phyloP scores from a whole-genome alignment of 2,888 invertebrate species.

The Cordilura impudica region DNA sequence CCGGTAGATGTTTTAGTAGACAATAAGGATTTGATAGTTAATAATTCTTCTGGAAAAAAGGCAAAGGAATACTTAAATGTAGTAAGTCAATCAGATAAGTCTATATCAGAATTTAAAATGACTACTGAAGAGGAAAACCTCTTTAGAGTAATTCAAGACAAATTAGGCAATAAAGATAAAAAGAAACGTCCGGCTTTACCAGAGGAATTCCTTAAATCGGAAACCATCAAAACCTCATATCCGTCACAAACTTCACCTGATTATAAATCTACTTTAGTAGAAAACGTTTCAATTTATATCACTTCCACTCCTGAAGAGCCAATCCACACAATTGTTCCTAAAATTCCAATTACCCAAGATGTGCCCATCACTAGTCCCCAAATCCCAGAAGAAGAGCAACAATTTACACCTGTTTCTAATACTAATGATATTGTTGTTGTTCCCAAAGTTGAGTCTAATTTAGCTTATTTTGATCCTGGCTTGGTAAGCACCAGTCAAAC shows the following conservation, averaged over 20 bases:
- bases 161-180: conserved; percentile 76
- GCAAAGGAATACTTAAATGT: background rate
- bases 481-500: conserved; percentile 52
- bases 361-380: conserved; percentile 57
- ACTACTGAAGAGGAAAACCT: conserved; percentile 75
- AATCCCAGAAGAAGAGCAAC: conserved; percentile 72
- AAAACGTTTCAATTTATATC: background rate
- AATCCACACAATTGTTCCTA: background rate
- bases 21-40: background rate
- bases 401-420: conserved; percentile 71
- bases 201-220: conserved; percentile 72
- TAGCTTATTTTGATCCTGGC: conserved; percentile 41
- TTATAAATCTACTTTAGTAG: background rate
- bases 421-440: conserved; percentile 71
- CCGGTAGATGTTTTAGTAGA: background rate
- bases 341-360: conserved; percentile 3
- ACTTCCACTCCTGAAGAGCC: background rate
- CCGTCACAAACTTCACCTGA: background rate
- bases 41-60: background rate
- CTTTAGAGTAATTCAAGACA: conserved; percentile 75
- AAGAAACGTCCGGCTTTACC: conserved; percentile 76
- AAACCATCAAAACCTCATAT: conserved; percentile 52
- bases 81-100: background rate
- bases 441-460: conserved; percentile 66
- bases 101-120: conserved; percentile 65